phyloP scores from a whole-genome alignment of 2,888 invertebrate species.

The Eudemis profundana region DNA sequence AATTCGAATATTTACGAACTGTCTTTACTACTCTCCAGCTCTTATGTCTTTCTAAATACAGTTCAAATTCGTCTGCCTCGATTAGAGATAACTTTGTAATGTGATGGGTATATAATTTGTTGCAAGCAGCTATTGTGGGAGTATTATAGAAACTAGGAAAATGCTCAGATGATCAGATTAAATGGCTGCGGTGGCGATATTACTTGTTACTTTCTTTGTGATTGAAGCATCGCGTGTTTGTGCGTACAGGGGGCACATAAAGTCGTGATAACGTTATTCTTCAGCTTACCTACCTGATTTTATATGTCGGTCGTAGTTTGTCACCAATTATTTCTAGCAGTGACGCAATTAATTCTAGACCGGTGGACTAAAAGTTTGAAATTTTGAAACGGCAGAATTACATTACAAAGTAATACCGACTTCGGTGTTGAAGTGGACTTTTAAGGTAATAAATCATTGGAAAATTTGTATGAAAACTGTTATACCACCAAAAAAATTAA shows the following conservation, averaged over 20 bases:
- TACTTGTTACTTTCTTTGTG: conserved; percentile 70
- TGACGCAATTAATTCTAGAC: too few relatives aligned
- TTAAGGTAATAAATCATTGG: too few relatives aligned
- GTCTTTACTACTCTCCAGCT: not conserved
- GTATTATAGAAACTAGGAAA: conserved; percentile 52
- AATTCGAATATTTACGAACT: conserved; percentile 10
- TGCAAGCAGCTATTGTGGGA: conserved; percentile 30
- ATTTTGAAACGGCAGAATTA: too few relatives aligned
- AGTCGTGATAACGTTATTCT: not conserved
- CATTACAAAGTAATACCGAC: too few relatives aligned
- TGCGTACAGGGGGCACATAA: conserved; percentile 48
- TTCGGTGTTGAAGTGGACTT: too few relatives aligned
- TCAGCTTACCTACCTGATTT: too few relatives aligned
- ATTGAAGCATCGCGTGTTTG: conserved; percentile 55
- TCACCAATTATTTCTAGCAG: too few relatives aligned
- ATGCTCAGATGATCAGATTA: conserved; percentile 53
- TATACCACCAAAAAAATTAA: too few relatives aligned
- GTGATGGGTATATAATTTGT: conserved; percentile 29
- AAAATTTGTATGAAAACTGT: too few relatives aligned
- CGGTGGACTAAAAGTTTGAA: too few relatives aligned
- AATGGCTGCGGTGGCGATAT: conserved; percentile 62
- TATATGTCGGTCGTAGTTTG: too few relatives aligned
- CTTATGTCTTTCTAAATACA: not conserved
- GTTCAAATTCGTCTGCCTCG: not conserved
- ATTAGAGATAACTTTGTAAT: conserved; percentile 12